A percentile compares a stretch with the other conserved stretches of the same genome.
Conservation (phyloP, 2,797 vertebrate species). For the Phaenicophaeus curvirostris region DNA sequence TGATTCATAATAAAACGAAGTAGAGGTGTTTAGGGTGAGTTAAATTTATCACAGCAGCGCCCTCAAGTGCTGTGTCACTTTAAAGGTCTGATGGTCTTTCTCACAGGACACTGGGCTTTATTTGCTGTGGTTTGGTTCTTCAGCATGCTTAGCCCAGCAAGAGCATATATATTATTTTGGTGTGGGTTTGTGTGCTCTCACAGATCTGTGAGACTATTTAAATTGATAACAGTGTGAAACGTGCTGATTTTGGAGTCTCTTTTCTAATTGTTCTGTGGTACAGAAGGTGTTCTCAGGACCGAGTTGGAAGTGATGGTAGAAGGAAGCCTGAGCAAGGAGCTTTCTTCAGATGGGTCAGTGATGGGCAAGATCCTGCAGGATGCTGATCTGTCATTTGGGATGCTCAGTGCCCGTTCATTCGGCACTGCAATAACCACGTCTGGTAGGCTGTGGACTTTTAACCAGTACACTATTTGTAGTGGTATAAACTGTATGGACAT, state of each 20-base stretch:
- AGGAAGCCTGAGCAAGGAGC: neutral
- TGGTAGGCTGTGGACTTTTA: neutral
- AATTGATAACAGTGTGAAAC: neutral
- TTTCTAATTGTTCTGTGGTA: neutral
- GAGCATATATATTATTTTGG: neutral
- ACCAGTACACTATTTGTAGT: accelerated
- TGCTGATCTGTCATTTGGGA: neutral
- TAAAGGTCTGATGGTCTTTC: neutral
- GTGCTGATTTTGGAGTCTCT: neutral
- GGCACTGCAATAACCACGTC: neutral
- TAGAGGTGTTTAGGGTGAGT: conserved; percentile 1
- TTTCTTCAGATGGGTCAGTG: neutral
- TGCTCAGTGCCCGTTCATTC: neutral
- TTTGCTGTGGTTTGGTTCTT: neutral
- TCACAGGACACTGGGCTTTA: neutral
- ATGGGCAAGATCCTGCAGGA: neutral
- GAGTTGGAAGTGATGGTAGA: neutral
- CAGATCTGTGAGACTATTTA: neutral
- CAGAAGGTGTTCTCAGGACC: neutral
- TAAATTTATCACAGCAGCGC: conserved; percentile 69
- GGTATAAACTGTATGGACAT: neutral
- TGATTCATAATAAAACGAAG: neutral
- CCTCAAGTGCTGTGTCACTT: conserved; percentile 57
- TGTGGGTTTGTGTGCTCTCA: neutral
- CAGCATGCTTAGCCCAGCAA: neutral